Percentiles rank a stretch among this genome's conserved stretches.
Conservation (phyloP, 1,140 invertebrate species). For the Zaprionus tsacasi region DNA sequence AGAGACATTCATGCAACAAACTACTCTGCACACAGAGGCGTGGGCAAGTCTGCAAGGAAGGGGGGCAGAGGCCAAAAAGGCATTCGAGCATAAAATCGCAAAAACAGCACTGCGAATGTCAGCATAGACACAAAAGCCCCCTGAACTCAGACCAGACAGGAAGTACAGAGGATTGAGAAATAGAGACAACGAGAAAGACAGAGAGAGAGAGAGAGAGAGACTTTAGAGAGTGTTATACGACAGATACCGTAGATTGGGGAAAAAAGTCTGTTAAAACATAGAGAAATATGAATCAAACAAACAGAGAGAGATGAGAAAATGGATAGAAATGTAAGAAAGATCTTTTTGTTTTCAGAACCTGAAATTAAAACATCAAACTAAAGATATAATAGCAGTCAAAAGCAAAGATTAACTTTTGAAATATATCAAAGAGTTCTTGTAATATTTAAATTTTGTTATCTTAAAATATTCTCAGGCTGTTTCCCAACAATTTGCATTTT, state of each 20-base stretch:
- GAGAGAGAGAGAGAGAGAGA: neutral
- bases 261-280: neutral
- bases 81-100: conserved; percentile 72
- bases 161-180: conserved; percentile 33
- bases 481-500: neutral
- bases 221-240: neutral
- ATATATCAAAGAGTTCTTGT: no score
- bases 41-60: neutral
- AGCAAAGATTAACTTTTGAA: no score
- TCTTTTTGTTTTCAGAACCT: no score
- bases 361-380: no score
- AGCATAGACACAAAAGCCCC: conserved; percentile 14
- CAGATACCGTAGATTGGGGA: neutral
- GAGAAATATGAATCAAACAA: neutral
- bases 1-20: conserved; percentile 60
- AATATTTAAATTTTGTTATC: no score
- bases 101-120: conserved; percentile 34
- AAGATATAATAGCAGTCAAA: no score
- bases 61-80: conserved; percentile 12
- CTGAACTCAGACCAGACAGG: conserved; percentile 17
- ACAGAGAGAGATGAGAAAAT: neutral
- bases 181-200: conserved; percentile 2
- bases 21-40: conserved; percentile 32
- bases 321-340: neutral
- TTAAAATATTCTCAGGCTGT: no score